phyloP scores from a whole-genome alignment of 1,140 invertebrate genomes.

The Pectinophora gossypiella region DNA sequence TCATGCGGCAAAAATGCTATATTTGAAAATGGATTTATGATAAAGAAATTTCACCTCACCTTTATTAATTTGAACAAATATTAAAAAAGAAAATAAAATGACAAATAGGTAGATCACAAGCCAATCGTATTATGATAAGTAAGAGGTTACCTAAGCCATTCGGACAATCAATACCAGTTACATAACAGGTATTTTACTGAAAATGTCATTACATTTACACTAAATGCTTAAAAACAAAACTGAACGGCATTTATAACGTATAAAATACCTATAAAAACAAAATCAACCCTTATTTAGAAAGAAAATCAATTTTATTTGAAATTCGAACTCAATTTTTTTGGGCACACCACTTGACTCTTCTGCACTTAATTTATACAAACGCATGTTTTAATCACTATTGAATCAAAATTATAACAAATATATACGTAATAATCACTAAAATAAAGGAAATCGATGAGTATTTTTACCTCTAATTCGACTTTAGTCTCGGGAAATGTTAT shows the following conservation, averaged over 20 bases:
- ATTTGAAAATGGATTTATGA: background rate
- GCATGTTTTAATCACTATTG: background rate
- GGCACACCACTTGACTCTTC: background rate
- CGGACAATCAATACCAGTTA: conserved; percentile 2
- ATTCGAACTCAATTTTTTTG: background rate
- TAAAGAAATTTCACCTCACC: too few species aligned
- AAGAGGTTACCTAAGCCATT: conserved; percentile 3
- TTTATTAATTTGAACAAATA: background rate
- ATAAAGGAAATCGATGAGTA: background rate
- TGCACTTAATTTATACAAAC: background rate
- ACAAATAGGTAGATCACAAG: background rate
- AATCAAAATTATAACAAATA: background rate
- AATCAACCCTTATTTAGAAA: background rate
- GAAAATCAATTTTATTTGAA: background rate
- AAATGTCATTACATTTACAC: background rate
- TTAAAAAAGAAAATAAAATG: background rate
- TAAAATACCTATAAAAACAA: background rate
- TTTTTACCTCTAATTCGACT: background rate
- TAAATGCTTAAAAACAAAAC: background rate
- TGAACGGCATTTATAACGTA: background rate
- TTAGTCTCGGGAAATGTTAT: background rate
- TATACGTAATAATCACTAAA: background rate
- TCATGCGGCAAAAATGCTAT: background rate
- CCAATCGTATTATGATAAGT: background rate
- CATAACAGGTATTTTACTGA: background rate